Evolutionary conservation across 2,797 vertebrate species (phyloP), one percentile per base, ranked within the genome.

Genomic region (Kryptolebias ocellatus): DNA sequence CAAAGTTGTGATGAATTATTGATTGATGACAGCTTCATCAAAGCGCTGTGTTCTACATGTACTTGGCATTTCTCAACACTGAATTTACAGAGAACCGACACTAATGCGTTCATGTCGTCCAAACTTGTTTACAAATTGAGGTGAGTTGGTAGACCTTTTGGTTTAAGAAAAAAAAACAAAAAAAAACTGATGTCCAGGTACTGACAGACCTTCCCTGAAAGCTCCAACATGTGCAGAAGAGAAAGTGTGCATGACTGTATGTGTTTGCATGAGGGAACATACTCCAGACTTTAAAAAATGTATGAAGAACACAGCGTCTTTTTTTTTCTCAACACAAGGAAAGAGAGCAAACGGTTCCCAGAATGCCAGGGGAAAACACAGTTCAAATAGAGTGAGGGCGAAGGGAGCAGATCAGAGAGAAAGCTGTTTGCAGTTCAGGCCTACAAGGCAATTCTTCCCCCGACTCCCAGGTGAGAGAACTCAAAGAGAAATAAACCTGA

Each of bases 81-180:
- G 93, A 90, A 91, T 92, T 93, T 93, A 89, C 91, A 83, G 76
- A 85, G 88, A 95, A 90, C 92, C 89, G 93, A 95, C 95, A 94
- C 90, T 94, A 93, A 94, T 92, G 92, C 83, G 85, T 83, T 92
- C 76, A 77, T 87, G 84, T 92, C 85, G 70, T 92, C 94, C 91
- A 80, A 85, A 87, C 77, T 85, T 95, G 94, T 95, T 95, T 94
- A 95, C 94, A 96, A 95, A 95, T 93, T 92, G 93, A 92, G 85
- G 84, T 67, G 15, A 89, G 92, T 88, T 64, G 76, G 75, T 59
- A 74, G 86, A 86, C 93, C 88, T 83, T 88, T 87, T 72, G 87
- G 87, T 92, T 92, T 82, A 84, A 89, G 78, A 57, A 34, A 89
- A 78, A 57, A 34, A 60, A 80, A 42, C 53, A 34, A 89, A 78